phyloP scores from a whole-genome alignment of 1,140 invertebrate genomes.

The Brachionus plicatilis region DNA sequence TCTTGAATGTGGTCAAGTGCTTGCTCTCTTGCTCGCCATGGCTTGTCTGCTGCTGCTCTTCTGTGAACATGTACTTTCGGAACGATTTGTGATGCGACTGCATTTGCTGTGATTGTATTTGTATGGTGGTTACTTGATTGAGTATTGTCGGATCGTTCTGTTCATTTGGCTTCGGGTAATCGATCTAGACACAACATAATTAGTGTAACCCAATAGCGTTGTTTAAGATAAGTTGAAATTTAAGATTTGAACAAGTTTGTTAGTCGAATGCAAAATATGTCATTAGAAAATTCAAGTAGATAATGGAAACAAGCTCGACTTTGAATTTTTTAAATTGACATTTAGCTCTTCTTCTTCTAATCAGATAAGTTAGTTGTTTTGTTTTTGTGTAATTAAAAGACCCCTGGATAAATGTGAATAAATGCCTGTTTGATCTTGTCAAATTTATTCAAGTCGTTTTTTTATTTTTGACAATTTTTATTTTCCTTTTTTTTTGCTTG shows the following conservation, averaged over 20 bases:
- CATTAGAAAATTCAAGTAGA: background rate
- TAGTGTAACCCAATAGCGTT: background rate
- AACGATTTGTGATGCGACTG: conserved; percentile 9
- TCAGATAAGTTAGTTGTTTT: background rate
- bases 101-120: conserved; percentile 23
- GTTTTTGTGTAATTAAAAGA: background rate
- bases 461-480: too few relatives aligned
- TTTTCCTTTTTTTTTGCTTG: background rate
- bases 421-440: background rate
- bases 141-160: conserved; percentile 7
- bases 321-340: background rate
- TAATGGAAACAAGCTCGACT: background rate
- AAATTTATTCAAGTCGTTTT: background rate
- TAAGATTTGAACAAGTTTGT: background rate
- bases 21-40: background rate
- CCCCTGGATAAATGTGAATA: background rate
- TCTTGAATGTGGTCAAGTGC: conserved; percentile 22
- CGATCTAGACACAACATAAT: conserved; percentile 16
- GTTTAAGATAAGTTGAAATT: background rate
- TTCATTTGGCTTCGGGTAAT: conserved; percentile 36
- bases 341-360: background rate
- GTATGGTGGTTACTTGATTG: conserved; percentile 23
- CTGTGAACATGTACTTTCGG: background rate
- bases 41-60: background rate
- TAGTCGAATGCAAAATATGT: conserved; percentile 4